Base-by-base conservation (phyloP, 2,113 vertebrate species). In the Muscicapa adusta region DNA sequence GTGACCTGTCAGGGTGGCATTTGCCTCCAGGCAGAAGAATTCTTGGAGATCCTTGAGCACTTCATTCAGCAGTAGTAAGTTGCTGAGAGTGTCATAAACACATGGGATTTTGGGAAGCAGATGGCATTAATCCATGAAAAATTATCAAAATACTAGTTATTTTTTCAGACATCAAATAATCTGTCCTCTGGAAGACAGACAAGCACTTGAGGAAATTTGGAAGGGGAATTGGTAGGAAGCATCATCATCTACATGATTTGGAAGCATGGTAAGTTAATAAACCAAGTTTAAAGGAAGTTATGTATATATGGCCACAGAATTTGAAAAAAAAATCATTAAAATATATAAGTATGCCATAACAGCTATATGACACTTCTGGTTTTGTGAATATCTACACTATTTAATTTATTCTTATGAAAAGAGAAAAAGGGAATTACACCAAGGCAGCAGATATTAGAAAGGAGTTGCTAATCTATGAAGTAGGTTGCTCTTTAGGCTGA, bases 1-100 rank as follows among this genome's bases (percentile, higher is more conserved):
- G 26, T 89, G 87, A 88, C 85, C 70, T 80, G 58, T 38, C 78
- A 88, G 78, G 45, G 66, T 82, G 81, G 74, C 91, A 31, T 93
- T 95, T 89, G 60, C 91, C 78, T 89, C 34, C 7, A 84, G 70
- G 62, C 61, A 23, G 70, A 66, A 72, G 38, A 89, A 83, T 85
- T 58, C 89, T 34, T 82, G 50, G 33, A 40, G 38, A 24, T 91
- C 31, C 57, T 68, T 31, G 33, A 79, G 58, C 1, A 4, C 38
- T 85, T 92, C 18, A 17, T 94, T 87, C 87, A 89, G 26, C 45
- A 47, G 6, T 19, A 43, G 50, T 82, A 50, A 65, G 25, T 61
- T 87, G 38, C 36, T 47, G 38, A 67, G n/a, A 31, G 17, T 78
- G 54, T 50, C 1, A 0, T 71, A 61, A 81, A 57, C 45, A 29